Conservation (phyloP, 2,797 vertebrate species). For the Sylvilagus floridanus region DNA sequence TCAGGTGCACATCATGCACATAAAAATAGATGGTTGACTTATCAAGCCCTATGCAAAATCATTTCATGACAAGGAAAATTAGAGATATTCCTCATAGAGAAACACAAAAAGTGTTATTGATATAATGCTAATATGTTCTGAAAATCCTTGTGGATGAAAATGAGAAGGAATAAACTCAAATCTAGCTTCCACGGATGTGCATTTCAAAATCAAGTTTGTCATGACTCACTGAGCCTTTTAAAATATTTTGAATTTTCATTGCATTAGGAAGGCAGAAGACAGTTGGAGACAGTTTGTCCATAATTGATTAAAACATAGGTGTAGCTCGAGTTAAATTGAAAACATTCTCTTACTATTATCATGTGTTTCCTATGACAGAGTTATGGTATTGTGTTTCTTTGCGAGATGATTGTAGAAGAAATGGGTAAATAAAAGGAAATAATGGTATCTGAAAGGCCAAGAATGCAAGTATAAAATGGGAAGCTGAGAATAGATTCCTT, state of each 20-base stretch:
- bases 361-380: not conserved
- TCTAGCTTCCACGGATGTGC: not conserved
- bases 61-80: not conserved
- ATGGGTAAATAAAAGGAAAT: not conserved
- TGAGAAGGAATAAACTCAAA: not conserved
- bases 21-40: not conserved
- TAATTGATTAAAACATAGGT: not conserved
- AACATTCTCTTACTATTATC: not conserved
- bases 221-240: not conserved
- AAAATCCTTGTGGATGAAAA: not conserved
- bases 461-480: not conserved
- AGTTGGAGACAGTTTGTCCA: no score
- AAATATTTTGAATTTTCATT: no score
- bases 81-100: not conserved
- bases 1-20: not conserved
- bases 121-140: not conserved
- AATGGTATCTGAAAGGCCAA: not conserved
- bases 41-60: not conserved
- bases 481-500: not conserved
- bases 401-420: not conserved
- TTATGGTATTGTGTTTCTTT: not conserved
- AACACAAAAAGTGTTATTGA: not conserved
- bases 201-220: slow-evolving; percentile 42
- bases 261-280: no score
- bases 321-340: not conserved